Conservation (phyloP, 2,113 vertebrate species). For the Limanda limanda region DNA sequence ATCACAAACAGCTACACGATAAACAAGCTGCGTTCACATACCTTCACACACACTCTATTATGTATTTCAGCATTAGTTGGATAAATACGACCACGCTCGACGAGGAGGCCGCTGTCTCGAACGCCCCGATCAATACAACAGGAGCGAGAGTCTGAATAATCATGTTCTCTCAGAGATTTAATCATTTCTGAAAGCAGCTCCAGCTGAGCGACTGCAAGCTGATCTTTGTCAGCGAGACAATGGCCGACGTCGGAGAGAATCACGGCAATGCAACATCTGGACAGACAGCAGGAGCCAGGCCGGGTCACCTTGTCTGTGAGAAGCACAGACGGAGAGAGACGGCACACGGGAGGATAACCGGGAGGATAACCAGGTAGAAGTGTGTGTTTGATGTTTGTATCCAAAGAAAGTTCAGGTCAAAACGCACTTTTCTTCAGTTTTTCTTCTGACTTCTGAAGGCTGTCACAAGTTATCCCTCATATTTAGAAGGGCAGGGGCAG, state of each 20-base stretch:
- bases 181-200: slow-evolving; percentile 52
- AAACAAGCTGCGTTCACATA: background rate
- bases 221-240: slow-evolving; percentile 48
- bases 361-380: too few relatives aligned
- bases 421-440: too few relatives aligned
- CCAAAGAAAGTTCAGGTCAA: too few relatives aligned
- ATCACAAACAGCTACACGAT: slow-evolving; percentile 39
- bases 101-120: background rate
- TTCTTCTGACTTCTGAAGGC: too few relatives aligned
- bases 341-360: too few relatives aligned
- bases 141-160: slow-evolving; percentile 34
- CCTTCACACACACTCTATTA: background rate
- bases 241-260: slow-evolving; percentile 15
- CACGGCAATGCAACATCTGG: slow-evolving; percentile 60
- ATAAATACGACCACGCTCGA: background rate
- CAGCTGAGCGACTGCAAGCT: background rate
- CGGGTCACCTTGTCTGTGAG: slow-evolving; percentile 65
- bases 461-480: too few relatives aligned
- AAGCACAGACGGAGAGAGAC: too few relatives aligned
- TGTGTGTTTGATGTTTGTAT: too few relatives aligned
- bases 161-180: slow-evolving; percentile 27
- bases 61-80: background rate
- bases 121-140: slow-evolving; percentile 33
- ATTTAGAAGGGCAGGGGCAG: too few relatives aligned
- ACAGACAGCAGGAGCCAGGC: slow-evolving; percentile 34